Percentiles rank a stretch among this genome's conserved stretches.
These are phyloP conservation scores for Cotesia typhae DNA, from an alignment of 1,140 invertebrate genomes.

Conservation along the genomic window DNA sequence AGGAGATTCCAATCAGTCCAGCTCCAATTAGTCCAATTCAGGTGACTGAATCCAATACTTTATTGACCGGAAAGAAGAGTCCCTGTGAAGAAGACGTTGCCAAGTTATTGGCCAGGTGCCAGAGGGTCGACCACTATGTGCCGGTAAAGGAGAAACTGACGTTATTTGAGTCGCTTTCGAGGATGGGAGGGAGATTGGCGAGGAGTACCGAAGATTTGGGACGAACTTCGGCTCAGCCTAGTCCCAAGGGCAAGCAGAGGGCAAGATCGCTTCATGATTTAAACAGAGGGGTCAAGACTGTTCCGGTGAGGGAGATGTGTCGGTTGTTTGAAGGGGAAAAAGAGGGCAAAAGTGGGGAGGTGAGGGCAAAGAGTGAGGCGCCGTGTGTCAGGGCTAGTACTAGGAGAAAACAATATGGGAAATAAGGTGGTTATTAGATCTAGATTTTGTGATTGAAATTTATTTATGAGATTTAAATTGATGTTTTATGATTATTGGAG, in stretches of 20 bases:
- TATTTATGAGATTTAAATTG: no score
- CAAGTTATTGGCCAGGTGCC: constrained; percentile 66
- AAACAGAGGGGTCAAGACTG: constrained; percentile 58
- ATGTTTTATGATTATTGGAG: no score
- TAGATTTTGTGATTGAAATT: background rate
- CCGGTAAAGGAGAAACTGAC: constrained; percentile 71
- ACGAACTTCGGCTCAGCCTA: constrained; percentile 51
- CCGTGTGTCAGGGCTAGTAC: constrained; percentile 49
- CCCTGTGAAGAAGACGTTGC: constrained; percentile 64
- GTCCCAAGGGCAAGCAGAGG: constrained; percentile 61
- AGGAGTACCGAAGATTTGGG: constrained; percentile 66
- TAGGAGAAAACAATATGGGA: constrained; percentile 50
- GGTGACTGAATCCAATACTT: background rate
- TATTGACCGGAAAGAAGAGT: background rate
- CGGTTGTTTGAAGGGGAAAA: constrained; percentile 68
- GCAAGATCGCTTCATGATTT: constrained; percentile 71
- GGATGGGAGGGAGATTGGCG: constrained; percentile 64
- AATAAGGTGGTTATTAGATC: constrained; percentile 20
- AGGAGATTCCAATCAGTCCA: no score
- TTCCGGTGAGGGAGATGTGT: constrained; percentile 70
- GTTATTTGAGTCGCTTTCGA: constrained; percentile 70
- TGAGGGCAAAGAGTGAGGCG: constrained; percentile 40
- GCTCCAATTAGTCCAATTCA: no score
- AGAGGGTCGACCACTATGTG: constrained; percentile 70
- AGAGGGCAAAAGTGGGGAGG: constrained; percentile 23